Evolutionary conservation across 92 coral and sea anemone genomes (phyloP).

Genomic region (Parazoanthus darwini): DNA sequence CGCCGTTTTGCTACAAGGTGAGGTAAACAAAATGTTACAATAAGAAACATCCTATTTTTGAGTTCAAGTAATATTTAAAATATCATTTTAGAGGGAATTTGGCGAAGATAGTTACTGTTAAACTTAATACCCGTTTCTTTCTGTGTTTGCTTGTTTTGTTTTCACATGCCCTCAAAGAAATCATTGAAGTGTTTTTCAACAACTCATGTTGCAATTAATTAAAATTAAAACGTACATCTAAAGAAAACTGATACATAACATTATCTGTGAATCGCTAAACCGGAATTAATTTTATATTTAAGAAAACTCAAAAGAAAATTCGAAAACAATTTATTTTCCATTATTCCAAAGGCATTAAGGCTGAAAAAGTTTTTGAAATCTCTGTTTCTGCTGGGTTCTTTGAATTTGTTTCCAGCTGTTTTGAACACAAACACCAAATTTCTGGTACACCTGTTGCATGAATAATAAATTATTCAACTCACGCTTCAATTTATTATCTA

Average conservation of each 20-base stretch:
- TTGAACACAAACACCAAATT: background rate
- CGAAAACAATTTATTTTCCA: background rate
- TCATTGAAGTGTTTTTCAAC: background rate
- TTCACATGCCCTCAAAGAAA: background rate
- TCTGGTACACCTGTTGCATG: constrained; percentile 20
- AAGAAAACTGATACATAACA: background rate
- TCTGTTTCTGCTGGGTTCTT: background rate
- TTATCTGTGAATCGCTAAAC: background rate
- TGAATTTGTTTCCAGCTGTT: background rate
- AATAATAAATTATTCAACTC: background rate
- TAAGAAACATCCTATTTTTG: no score
- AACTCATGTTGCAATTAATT: background rate
- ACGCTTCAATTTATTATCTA: background rate
- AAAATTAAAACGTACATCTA: no score
- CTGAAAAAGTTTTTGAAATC: background rate
- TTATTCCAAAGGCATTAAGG: background rate
- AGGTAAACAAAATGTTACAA: background rate
- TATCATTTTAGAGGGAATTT: background rate
- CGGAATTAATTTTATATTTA: background rate
- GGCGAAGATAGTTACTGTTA: background rate
- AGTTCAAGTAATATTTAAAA: no score
- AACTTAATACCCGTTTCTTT: no score
- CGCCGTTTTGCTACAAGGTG: background rate
- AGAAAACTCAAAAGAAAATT: background rate
- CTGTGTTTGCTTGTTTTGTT: background rate